Percentiles rank a stretch among this genome's conserved stretches.
phyloP scores from a whole-genome alignment of 2,888 invertebrate genomes.

The Tachina grossa region DNA sequence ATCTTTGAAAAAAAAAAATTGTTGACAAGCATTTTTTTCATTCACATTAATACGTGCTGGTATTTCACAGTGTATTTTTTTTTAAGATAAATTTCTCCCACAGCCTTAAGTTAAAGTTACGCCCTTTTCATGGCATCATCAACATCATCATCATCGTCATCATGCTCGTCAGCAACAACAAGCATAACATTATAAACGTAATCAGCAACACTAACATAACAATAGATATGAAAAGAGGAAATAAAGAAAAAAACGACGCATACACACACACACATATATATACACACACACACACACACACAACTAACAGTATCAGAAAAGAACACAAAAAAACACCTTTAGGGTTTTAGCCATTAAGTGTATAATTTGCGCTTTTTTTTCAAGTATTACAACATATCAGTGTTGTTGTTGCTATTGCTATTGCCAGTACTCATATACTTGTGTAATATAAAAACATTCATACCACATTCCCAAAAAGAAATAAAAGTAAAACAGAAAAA shows the following conservation, averaged over 20 bases:
- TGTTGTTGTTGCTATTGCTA: conserved; percentile 39
- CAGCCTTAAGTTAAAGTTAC: conserved; percentile 43
- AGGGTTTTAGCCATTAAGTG: conserved; percentile 67
- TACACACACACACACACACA: background rate
- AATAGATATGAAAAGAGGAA: conserved; percentile 57
- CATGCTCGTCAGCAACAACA: conserved; percentile 13
- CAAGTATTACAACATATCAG: conserved; percentile 8
- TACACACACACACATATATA: background rate
- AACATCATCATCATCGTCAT: conserved; percentile 50
- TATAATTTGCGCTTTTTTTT: conserved; percentile 68
- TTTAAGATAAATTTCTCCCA: background rate
- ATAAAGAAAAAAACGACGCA: conserved; percentile 53
- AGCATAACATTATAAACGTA: conserved; percentile 54
- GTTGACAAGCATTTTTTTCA: too few relatives aligned
- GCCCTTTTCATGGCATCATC: conserved; percentile 62
- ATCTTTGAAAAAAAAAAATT: background rate
- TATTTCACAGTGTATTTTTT: conserved; percentile 20
- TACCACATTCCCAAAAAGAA: conserved; percentile 7
- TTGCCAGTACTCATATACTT: conserved; percentile 30
- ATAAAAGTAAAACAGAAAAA: conserved; percentile 50
- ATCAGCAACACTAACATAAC: conserved; percentile 64
- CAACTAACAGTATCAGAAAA: background rate
- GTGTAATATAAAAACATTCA: conserved; percentile 15
- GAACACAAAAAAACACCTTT: conserved; percentile 42
- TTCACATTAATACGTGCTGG: too few relatives aligned